Conservation (phyloP, 2,888 invertebrate species). For the Tetragnatha montana region DNA sequence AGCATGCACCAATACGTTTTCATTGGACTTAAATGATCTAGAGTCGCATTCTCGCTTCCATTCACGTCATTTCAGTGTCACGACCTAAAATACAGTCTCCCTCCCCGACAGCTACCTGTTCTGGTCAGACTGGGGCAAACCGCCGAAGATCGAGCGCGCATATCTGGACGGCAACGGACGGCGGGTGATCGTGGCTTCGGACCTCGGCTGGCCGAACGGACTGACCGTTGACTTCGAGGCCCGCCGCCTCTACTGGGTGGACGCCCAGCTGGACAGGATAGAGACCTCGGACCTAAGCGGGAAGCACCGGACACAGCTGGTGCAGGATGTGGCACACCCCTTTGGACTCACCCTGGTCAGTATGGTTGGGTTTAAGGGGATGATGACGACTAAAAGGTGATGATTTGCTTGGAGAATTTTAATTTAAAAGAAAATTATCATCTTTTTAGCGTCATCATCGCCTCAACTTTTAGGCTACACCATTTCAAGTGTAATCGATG, state of each 20-base stretch:
- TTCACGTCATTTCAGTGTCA: no score
- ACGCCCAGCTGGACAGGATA: slow-evolving; percentile 88
- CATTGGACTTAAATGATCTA: no score
- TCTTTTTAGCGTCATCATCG: no score
- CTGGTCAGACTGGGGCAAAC: slow-evolving; percentile 88
- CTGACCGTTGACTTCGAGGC: slow-evolving; percentile 85
- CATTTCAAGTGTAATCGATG: no score
- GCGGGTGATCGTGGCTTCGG: slow-evolving; percentile 82
- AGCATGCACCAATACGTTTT: no score
- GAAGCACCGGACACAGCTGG: slow-evolving; percentile 83
- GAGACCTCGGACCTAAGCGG: slow-evolving; percentile 90
- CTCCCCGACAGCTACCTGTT: slow-evolving; percentile 76
- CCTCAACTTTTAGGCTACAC: no score
- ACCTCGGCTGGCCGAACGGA: slow-evolving; percentile 90
- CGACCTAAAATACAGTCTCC: no score
- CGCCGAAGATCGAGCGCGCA: slow-evolving; percentile 86
- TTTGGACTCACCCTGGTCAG: slow-evolving; percentile 90
- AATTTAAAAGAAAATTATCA: no score
- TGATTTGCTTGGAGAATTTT: no score
- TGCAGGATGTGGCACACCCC: slow-evolving; percentile 86
- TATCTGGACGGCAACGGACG: slow-evolving; percentile 86
- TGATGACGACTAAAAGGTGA: no score
- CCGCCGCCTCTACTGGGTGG: slow-evolving; percentile 88
- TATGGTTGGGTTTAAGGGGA: no score
- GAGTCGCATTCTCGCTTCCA: no score